Conservation (phyloP, 2,797 vertebrate genomes). For the Amphiprion clarkii region DNA sequence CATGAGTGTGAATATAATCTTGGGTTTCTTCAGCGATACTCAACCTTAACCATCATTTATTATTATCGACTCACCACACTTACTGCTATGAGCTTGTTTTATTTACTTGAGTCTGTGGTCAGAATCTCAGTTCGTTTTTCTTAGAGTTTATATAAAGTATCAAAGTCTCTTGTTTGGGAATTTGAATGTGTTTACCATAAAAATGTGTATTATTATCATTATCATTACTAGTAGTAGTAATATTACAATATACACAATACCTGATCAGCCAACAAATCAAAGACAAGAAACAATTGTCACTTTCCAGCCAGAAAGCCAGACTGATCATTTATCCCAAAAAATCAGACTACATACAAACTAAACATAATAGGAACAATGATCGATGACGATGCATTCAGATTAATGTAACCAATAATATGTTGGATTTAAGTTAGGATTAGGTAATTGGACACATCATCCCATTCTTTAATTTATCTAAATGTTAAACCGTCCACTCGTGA, state of each 20-base stretch:
- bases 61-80: slow-evolving; percentile 18
- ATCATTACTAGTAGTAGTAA: too few relatives aligned
- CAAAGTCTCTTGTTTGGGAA: neutral
- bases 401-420: neutral
- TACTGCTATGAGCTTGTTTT: neutral
- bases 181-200: neutral
- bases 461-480: slow-evolving; percentile 12
- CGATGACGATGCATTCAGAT: neutral
- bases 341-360: neutral
- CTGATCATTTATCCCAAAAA: neutral
- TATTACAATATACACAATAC: too few relatives aligned
- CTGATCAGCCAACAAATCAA: too few relatives aligned
- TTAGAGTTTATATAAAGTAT: slow-evolving; percentile 1
- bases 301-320: too few relatives aligned
- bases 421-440: slow-evolving; percentile 5
- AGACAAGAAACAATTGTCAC: too few relatives aligned
- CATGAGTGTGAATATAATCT: slow-evolving; percentile 41
- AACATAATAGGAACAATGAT: neutral
- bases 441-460: slow-evolving; percentile 7
- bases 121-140: neutral
- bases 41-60: slow-evolving; percentile 23
- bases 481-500: slow-evolving; percentile 1
- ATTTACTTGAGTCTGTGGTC: neutral
- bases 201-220: too few relatives aligned
- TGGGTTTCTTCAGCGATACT: slow-evolving; percentile 30